These are phyloP conservation scores for Tenebrosternarchus preto DNA, from an alignment of 2,113 vertebrate genomes.

Conservation along the genomic window DNA sequence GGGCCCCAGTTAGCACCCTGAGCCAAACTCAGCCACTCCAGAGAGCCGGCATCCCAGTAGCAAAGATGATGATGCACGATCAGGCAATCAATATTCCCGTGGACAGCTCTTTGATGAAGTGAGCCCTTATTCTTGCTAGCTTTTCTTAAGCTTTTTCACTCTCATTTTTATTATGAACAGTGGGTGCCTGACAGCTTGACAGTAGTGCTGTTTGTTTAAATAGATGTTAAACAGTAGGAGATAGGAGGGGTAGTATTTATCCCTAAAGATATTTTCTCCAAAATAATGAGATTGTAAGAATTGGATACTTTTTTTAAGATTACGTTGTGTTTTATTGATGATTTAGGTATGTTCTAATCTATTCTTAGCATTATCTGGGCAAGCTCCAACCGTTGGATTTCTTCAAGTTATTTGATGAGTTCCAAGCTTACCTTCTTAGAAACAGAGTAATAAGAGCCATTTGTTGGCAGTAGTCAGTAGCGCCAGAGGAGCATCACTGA, in stretches of 20 bases:
- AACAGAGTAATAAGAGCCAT: not conserved
- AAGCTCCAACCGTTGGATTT: not conserved
- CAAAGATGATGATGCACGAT: not conserved
- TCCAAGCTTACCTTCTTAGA: not conserved
- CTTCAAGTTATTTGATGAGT: slow-evolving; percentile 14
- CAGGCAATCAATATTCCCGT: slow-evolving; percentile 13
- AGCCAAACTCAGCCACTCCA: slow-evolving; percentile 14
- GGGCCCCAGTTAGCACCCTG: not conserved
- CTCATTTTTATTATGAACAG: not conserved
- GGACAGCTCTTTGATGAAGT: not conserved
- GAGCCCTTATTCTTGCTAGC: not conserved
- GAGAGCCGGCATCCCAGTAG: not conserved
- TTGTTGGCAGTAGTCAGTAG: slow-evolving; percentile 11
- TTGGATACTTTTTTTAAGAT: not conserved
- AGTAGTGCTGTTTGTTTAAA: not conserved
- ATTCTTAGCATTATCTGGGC: not conserved
- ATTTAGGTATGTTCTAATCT: not conserved
- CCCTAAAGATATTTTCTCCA: not conserved
- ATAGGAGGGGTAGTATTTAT: not conserved
- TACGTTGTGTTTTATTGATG: slow-evolving; percentile 13
- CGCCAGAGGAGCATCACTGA: not conserved
- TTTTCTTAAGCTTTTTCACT: slow-evolving; percentile 7
- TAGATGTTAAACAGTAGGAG: not conserved
- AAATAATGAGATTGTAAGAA: slow-evolving; percentile 14
- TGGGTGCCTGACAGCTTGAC: not conserved